Percentiles rank a stretch among this genome's conserved stretches.
phyloP scores from a whole-genome alignment of 2,888 invertebrate species.

The Acanthosepion lycidas region DNA sequence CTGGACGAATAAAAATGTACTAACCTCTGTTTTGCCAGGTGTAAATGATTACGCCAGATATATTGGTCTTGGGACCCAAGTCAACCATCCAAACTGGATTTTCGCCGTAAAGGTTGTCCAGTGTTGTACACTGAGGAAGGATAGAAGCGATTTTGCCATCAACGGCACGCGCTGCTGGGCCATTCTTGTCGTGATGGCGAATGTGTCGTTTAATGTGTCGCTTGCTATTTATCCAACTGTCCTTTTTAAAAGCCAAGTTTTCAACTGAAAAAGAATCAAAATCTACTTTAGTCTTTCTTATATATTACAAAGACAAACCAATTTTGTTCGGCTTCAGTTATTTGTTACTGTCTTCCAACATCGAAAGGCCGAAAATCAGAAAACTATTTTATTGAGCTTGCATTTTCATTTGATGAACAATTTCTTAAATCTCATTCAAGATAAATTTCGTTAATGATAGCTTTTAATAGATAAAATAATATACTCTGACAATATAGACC shows the following conservation, averaged over 20 bases:
- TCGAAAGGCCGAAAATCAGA: too few relatives aligned
- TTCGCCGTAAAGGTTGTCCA: constrained; percentile 78
- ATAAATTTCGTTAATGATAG: too few relatives aligned
- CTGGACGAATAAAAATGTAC: background rate
- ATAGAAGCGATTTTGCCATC: constrained; percentile 76
- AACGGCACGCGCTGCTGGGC: constrained; percentile 76
- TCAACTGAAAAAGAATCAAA: constrained; percentile 72
- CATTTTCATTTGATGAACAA: too few relatives aligned
- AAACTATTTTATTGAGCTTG: too few relatives aligned
- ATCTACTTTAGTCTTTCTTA: background rate
- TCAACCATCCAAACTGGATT: constrained; percentile 78
- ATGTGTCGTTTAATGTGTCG: constrained; percentile 76
- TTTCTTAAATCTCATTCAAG: too few relatives aligned
- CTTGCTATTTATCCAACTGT: constrained; percentile 76
- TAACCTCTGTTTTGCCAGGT: constrained; percentile 74
- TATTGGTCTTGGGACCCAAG: constrained; percentile 73
- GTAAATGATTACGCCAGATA: constrained; percentile 76
- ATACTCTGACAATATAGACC: too few relatives aligned
- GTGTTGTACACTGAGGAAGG: constrained; percentile 76
- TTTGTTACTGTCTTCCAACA: too few relatives aligned
- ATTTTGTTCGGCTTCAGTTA: background rate
- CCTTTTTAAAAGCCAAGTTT: constrained; percentile 77
- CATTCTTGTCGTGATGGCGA: constrained; percentile 66
- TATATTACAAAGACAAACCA: background rate
- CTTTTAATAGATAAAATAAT: too few relatives aligned